Evolutionary conservation across 2,888 invertebrate genomes (phyloP), one percentile per base, ranked within the genome.

Genomic region (Erpobdella octoculata): DNA sequence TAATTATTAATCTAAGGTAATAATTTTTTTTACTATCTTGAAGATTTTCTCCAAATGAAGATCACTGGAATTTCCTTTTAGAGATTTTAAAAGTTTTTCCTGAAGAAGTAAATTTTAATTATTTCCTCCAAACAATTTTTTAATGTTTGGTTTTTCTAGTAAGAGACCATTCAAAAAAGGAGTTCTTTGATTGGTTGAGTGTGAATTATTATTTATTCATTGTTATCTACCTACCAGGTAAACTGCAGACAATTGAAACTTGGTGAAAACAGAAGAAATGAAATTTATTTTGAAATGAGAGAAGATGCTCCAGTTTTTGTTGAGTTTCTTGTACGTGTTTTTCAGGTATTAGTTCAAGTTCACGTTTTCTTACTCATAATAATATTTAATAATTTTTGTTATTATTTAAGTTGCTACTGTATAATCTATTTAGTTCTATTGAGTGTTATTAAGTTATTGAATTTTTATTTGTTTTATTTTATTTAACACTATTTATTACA

Each of bases 221-320:
- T 9, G 21, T n/a, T 18, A 25, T 8, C 28, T 53, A 25, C n/a
- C 53, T 53, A 6, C 21, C 18, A 83, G 83, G 81, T 84, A 6
- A 83, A 81, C 74, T 85, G 83, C 74, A 76, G 83, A 64, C 81
- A 84, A 53, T 77, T 85, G 36, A 79, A 84, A 79, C 86, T 98
- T 73, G 97, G 96, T 48, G 91, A 91, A 76, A 97, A 96, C 84
- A 87, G 97, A 74, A 86, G 96, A 74, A 88, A 89, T 75, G 91
- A 93, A 79, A 88, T 97, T 59, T 88, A 90, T 77, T 86, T 88
- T 71, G 91, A 94, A 80, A 86, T 95, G 75, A 87, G 88, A 78
- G 85, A 86, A 61, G 89, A 90, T 81, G 89, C 92, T 36, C 87
- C 89, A 38, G 87, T 88, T 75, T 90, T 96, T 21, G 86, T 90